phyloP scores from a whole-genome alignment of 2,113 vertebrate species.

The Syngnathus scovelli region DNA sequence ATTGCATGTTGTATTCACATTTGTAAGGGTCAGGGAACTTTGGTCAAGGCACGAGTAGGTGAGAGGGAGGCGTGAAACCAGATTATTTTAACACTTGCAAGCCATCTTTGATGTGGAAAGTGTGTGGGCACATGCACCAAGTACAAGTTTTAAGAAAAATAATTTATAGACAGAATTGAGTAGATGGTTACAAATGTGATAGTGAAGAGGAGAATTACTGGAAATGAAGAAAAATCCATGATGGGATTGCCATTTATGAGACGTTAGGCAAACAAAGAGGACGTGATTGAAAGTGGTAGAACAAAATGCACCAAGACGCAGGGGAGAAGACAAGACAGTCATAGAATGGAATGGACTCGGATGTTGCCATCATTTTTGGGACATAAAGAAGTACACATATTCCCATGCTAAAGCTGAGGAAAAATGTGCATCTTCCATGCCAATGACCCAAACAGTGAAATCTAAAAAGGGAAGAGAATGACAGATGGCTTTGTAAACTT shows the following conservation, averaged over 20 bases:
- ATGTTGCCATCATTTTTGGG: not conserved
- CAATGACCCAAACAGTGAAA: not conserved
- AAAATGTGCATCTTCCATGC: not conserved
- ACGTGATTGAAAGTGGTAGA: constrained; percentile 12
- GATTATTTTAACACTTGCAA: too few species aligned
- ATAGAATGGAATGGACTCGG: constrained; percentile 11
- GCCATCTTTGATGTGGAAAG: too few species aligned
- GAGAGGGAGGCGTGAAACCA: too few species aligned
- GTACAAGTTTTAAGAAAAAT: constrained; percentile 45
- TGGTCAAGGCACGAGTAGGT: too few species aligned
- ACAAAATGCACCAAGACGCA: constrained; percentile 16
- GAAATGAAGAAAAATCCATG: not conserved
- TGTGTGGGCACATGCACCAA: too few species aligned
- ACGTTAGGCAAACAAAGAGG: constrained; percentile 1
- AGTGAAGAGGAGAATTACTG: not conserved
- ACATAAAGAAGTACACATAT: constrained; percentile 8
- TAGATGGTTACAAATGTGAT: not conserved
- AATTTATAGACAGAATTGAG: constrained; percentile 40
- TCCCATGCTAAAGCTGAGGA: not conserved
- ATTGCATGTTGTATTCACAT: too few species aligned
- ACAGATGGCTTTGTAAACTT: constrained; percentile 1
- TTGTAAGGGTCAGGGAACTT: too few species aligned
- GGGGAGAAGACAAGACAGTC: constrained; percentile 7
- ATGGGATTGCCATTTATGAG: constrained; percentile 15
- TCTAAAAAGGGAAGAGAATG: not conserved